Evolutionary conservation across 2,797 vertebrate species (phyloP), one percentile per base, ranked within the genome.

Genomic region (Anableps anableps): DNA sequence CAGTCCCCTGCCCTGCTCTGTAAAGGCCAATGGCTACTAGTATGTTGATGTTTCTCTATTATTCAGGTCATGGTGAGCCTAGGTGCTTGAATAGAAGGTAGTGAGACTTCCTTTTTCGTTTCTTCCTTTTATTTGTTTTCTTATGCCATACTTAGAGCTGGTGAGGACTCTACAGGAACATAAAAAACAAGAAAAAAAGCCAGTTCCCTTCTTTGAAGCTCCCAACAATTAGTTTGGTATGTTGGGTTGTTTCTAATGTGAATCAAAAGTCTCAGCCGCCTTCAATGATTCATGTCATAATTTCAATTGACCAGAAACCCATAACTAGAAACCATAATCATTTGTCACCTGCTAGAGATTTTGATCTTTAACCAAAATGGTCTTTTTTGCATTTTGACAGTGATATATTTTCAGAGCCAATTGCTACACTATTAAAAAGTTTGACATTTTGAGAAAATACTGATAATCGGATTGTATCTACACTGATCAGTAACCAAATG

Each of bases 1-100:
- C 89, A 82, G 53, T 84, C 92, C 81, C 83, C 89, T 83, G 53
- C 86, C 91, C 91, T 79, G 83, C 75, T 78, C 91, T 85, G 80
- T 85, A 84, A 81, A 79, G 91, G 84, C 90, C 87, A 91, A 91
- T 91, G 76, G 87, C 80, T 11, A 38, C 4, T 29, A 6, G 16
- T 36, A 36, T 21, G 4, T 21, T 50, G 14, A 60, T 60, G 29
- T 60, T 60, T 29, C n/a, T 14, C n/a, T 60, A 2, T 58, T n/a
- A n/a, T 58, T 16, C 1, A 31, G 11, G 29, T 31, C 29, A 60
- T 29, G 58, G n/a, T 31, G 0, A 60, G 13, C 58, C 29, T 29
- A 29, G 21, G 51, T 31, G 29, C n/a, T 29, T 29, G n/a, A 29
- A 13, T 60, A 60, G 29, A 60, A 16, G 58, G 58, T 2, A 60